Evolutionary conservation across 2,797 vertebrate genomes (phyloP), one percentile per base, ranked within the genome.

Genomic region (Carapus acus): DNA sequence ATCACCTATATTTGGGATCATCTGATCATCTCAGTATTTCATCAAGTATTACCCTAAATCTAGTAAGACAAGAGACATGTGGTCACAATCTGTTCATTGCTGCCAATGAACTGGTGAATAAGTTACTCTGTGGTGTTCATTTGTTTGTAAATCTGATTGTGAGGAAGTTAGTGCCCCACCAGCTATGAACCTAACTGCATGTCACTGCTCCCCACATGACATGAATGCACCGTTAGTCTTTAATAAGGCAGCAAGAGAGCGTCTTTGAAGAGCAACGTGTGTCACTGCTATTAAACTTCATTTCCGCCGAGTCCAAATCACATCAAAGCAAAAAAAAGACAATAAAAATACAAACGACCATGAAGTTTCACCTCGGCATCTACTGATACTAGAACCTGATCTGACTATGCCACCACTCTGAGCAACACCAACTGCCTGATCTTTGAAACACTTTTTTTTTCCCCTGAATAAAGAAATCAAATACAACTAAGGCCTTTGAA

Each of bases 401-500:
- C 23, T 43, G 27, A 21, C 7, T 9, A n/a, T 8, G 16, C 15
- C 14, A 11, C 19, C 42, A 6, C 22, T 23, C 15, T n/a, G 16
- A 22, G 22, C 22, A 3, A 9, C 7, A 14, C 23, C 17, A 7
- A 27, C 29, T 48, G 15, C 21, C 36, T 48, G 14, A 34, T 17
- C 31, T 24, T 5, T 24, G 40, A 42, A 18, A 42, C 19, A 22
- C 31, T 33, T 33, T 33, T 33, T 4, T 27, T 27, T 9, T 7
- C 31, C 14, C 11, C 31, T 3, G 31, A 8, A 11, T 12, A 11
- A 7, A 27, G 59, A 39, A 73, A 43, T 38, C 52, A 59, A 51
- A 63, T 62, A 62, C 49, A 36, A 43, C 37, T 18, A 19, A 40
- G 61, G 55, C 65, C 51, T 31, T 47, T 31, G 45, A 57, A 45